Base-by-base conservation (phyloP, 2,797 vertebrate species). In the Phataginus tricuspis region DNA sequence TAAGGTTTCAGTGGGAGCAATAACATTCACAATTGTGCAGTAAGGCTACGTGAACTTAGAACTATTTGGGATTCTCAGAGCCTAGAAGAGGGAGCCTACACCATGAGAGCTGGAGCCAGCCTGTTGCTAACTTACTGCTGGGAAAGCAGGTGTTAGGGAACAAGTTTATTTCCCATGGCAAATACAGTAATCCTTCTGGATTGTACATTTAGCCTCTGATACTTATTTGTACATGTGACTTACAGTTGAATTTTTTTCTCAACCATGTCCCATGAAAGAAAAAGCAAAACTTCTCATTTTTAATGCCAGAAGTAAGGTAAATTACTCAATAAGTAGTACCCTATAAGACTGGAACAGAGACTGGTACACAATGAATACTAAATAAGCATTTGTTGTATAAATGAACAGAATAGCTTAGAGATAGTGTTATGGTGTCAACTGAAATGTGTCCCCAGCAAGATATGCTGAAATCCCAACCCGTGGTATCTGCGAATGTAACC, bases 251-350 rank as follows among this genome's bases (percentile, higher is more conserved):
- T 51, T 80, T 83, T 74, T 82, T 71, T 16, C 37, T 72, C 91
- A 91, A 61, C 45, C 57, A 66, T 45, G 4, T 84, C 13, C 15
- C 45, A 45, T 31, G 51, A 75, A 93, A 79, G 49, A 55, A 90
- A 96, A 96, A 29, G 29, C 4, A n/a, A 86, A 59, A n/a, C 2
- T 94, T 88, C 57, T 83, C 39, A 63, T 91, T 53, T 94, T 53
- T 90, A 74, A 77, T 37, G 37, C 16, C 61, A 90, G 61, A 92
- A 86, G 63, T 57, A 90, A 85, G 23, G 34, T 27, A 11, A 42
- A 66, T 19, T 57, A 27, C 25, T 74, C 63, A 69, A 16, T 34
- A 45, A 49, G 66, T 5, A 90, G 34, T 27, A 49, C 5, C 71
- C 15, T 27, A 42, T 0, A n/a, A 37, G 31, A 31, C 72, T 59